Evolutionary conservation across 2,888 invertebrate species (phyloP).

Genomic region (Arctia plantaginis): DNA sequence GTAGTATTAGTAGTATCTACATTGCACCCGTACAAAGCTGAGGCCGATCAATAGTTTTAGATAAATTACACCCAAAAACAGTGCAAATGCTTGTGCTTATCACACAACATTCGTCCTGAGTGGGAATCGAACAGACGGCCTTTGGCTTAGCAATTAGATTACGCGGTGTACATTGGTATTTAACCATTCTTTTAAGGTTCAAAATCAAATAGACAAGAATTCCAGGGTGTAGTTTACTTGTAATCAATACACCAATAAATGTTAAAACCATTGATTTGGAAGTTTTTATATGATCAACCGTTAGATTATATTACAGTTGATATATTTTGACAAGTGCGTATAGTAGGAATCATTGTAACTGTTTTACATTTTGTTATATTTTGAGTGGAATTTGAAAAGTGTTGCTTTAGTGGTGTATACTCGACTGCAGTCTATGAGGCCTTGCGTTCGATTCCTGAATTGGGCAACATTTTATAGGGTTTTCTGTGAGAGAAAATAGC

Average conservation of each 20-base stretch:
- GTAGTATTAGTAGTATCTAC: too few species aligned
- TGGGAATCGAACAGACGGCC: not conserved
- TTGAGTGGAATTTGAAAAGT: too few species aligned
- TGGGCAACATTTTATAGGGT: too few species aligned
- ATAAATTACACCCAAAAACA: too few species aligned
- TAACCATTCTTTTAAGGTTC: not conserved
- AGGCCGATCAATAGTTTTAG: too few species aligned
- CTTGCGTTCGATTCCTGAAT: too few species aligned
- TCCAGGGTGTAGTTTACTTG: not conserved
- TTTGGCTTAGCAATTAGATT: not conserved
- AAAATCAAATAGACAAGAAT: not conserved
- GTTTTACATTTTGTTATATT: not conserved
- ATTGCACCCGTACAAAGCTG: too few species aligned
- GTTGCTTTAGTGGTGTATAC: too few species aligned
- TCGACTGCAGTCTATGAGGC: too few species aligned
- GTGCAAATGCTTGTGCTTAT: too few species aligned
- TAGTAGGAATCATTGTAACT: not conserved
- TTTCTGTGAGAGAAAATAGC: too few species aligned
- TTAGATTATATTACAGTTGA: not conserved
- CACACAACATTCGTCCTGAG: not conserved
- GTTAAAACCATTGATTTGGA: slow-evolving; percentile 1
- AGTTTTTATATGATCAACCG: not conserved
- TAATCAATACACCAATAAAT: not conserved
- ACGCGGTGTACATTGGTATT: not conserved
- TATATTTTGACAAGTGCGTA: not conserved